Base-by-base conservation (phyloP, 2,888 invertebrate genomes). In the Phlogophora meticulosa region DNA sequence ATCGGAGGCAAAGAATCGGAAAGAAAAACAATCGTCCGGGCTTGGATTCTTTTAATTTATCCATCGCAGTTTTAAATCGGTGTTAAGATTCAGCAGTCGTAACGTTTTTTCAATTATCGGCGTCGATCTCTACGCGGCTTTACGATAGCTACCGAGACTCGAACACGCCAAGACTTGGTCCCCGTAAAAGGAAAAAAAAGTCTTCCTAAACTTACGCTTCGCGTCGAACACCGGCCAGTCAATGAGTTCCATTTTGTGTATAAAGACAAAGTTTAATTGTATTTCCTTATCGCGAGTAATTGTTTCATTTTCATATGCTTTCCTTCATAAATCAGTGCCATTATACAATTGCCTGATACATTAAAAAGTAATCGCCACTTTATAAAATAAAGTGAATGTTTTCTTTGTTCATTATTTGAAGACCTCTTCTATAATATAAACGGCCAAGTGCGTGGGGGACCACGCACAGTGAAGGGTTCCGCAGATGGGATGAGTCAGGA, bases 11-110 rank as follows among this genome's bases (percentile, higher is more conserved):
- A 85, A 86, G 89, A 89, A 90, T 89, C 88, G 85, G 88, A 89
- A 88, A 90, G 90, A 91, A 91, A 92, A 93, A 93, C 92, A 93
- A 93, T 92, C 88, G 88, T 77, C 84, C 84, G 72, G 81, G 85
- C 87, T 88, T 86, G 91, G 84, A 91, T 92, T 93, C 93, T 91
- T 94, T 94, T 94, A 94, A 94, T 94, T 94, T 94, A 94, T 93
- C 93, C 92, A 88, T 91, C 89, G 90, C 90, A 90, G 91, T 93
- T 94, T 94, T 93, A 93, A 94, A 94, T 92, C 93, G 92, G 91
- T 93, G 94, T 94, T 94, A 93, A 92, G 92, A 93, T 92, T 93
- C 93, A 91, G 87, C 88, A 88, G 90, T 92, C 92, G 93, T 90
- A 91, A 91, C 89, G 90, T 92, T 93, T 91, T 91, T 93, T 92